Evolutionary conservation across 2,113 vertebrate genomes (phyloP).

Genomic region (Phaethornis superciliosus): DNA sequence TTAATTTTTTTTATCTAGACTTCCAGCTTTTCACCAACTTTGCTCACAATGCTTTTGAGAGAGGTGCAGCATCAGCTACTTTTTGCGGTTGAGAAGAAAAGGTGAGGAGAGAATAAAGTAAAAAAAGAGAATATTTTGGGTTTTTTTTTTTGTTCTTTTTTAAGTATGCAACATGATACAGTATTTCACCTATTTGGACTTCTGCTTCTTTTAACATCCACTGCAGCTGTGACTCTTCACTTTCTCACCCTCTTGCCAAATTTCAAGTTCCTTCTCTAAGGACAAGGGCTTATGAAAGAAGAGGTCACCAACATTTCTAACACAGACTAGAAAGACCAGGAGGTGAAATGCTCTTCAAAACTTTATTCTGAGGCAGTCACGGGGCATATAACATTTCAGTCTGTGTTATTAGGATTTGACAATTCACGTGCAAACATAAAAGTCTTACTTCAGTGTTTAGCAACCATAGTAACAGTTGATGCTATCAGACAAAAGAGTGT

Average conservation of each 20-base stretch:
- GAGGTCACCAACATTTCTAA: neutral
- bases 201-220: neutral
- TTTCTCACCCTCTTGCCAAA: constrained; percentile 30
- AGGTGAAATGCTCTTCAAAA: neutral
- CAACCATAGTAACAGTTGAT: constrained; percentile 56
- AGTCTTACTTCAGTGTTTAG: constrained; percentile 25
- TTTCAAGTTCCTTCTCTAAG: constrained; percentile 23
- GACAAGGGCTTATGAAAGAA: neutral
- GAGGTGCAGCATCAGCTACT: neutral
- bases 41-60: neutral
- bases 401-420: neutral
- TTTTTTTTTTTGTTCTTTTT: neutral
- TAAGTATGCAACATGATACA: neutral
- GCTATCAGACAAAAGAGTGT: constrained; percentile 22
- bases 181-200: neutral
- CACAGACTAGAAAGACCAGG: neutral
- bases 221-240: neutral
- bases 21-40: neutral
- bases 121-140: neutral
- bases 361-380: neutral
- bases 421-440: constrained; percentile 30
- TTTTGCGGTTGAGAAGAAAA: neutral
- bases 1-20: neutral
- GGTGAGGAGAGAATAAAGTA: neutral
- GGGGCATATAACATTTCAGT: neutral